Base-by-base conservation (phyloP, 2,888 invertebrate genomes). In the Criorhina ranunculi region DNA sequence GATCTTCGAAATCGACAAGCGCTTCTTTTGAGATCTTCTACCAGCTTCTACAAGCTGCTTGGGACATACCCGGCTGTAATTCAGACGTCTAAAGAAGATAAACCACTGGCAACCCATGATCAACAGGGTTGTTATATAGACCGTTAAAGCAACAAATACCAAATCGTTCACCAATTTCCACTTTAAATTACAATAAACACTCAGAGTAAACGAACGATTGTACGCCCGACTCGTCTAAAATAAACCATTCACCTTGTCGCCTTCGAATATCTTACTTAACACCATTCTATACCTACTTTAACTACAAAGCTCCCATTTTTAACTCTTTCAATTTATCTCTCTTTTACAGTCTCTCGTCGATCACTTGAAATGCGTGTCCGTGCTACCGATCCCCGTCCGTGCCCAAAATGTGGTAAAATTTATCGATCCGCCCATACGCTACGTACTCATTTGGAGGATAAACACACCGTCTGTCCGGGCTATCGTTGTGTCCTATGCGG, bases 361-460 rank as follows among this genome's bases (percentile, higher is more conserved):
- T 95, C 96, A 59, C 93, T 97, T 92, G 97, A 97, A 91, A 94
- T 97, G 93, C 94, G 97, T 88, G 97, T 98, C 57, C 94, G 98
- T 89, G 98, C 98, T 8, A 98, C 97, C 19, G 98, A 98, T 92
- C 98, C 97, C 0, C 93, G 98, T 49, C 98, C 97, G 2, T 98
- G 98, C 90, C 97, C 97, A 11, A 97, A 98, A 90, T 98, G 98
- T 91, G 97, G 97, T 51, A 97, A 97, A 93, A 97, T 97, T 90
- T 97, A 97, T 92, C 94, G 97, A 83, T 97, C 97, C 33, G 97
- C 98, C 15, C 98, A 98, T 92, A 98, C 98, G 11, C 93, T 98
- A 88, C 94, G 97, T 87, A 98, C 98, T 31, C 98, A 98, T 92
- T 93, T 98, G 86, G 98, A 98, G 91, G 98, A 98, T 91, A 98